Evolutionary conservation across 2,888 invertebrate genomes (phyloP).

Genomic region (Trichogramma dendrolimi): DNA sequence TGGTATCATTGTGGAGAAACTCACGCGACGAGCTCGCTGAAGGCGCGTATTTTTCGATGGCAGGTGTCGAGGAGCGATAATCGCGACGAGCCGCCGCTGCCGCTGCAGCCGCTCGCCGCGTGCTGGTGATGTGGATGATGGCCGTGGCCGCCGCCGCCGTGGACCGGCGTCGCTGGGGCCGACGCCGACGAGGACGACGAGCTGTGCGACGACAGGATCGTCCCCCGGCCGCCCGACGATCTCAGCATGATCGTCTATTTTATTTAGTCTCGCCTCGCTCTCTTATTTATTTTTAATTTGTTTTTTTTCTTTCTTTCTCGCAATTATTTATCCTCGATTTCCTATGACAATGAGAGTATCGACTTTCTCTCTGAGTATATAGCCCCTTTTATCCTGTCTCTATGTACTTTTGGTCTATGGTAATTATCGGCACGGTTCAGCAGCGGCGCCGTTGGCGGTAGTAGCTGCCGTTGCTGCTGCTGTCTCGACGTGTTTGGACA

Average conservation of each 20-base stretch:
- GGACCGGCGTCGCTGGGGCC: constrained; percentile 43
- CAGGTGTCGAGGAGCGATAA: constrained; percentile 69
- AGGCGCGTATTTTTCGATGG: constrained; percentile 68
- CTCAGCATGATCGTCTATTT: constrained; percentile 14
- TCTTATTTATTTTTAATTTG: too few species aligned
- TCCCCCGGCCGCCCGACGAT: constrained; percentile 21
- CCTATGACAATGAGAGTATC: too few species aligned
- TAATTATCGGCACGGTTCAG: too few species aligned
- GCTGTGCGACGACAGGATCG: constrained; percentile 29
- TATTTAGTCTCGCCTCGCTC: too few species aligned
- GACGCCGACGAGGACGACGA: constrained; percentile 38
- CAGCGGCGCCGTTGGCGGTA: too few species aligned
- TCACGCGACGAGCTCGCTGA: constrained; percentile 72
- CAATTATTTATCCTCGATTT: too few species aligned
- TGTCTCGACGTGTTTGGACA: too few species aligned
- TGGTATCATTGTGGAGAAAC: constrained; percentile 43
- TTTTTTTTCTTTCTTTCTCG: too few species aligned
- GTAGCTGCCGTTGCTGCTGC: too few species aligned
- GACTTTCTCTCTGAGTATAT: too few species aligned
- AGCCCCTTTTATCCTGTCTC: too few species aligned
- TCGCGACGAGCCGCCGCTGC: constrained; percentile 49
- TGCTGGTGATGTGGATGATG: constrained; percentile 47
- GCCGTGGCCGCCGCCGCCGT: constrained; percentile 44
- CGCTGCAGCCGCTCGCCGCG: constrained; percentile 39
- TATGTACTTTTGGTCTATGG: too few species aligned